phyloP scores from a whole-genome alignment of 2,113 vertebrate species.

The Scytalopus superciliaris region DNA sequence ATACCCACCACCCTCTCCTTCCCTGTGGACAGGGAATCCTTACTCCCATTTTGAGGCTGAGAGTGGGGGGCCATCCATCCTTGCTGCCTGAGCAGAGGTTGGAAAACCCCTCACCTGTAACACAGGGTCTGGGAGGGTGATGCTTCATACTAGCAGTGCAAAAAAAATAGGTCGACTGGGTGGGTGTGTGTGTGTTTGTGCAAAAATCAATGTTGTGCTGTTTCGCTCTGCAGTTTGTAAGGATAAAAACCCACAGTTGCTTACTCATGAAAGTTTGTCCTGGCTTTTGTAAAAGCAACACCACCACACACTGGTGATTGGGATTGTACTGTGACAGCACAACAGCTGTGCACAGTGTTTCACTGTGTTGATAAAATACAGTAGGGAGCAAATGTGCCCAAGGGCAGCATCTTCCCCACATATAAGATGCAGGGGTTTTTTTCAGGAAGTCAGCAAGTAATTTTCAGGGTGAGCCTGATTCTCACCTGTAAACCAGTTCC shows the following conservation, averaged over 20 bases:
- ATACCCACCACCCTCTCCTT: neutral
- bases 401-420: neutral
- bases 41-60: neutral
- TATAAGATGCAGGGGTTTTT: neutral
- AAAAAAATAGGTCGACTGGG: neutral
- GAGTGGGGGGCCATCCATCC: neutral
- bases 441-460: neutral
- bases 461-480: neutral
- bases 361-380: neutral
- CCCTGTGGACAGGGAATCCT: neutral
- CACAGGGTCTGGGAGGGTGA: neutral
- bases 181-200: neutral
- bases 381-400: neutral
- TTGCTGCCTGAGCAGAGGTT: neutral
- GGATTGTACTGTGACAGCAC: neutral
- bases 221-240: neutral
- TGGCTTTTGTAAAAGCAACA: neutral
- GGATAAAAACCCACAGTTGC: neutral
- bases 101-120: neutral
- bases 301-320: neutral
- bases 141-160: neutral
- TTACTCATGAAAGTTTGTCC: neutral
- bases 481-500: neutral
- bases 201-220: neutral
- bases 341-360: neutral